Evolutionary conservation across 2,888 invertebrate genomes (phyloP), one percentile per base, ranked within the genome.

Genomic region (Acronicta leporina): DNA sequence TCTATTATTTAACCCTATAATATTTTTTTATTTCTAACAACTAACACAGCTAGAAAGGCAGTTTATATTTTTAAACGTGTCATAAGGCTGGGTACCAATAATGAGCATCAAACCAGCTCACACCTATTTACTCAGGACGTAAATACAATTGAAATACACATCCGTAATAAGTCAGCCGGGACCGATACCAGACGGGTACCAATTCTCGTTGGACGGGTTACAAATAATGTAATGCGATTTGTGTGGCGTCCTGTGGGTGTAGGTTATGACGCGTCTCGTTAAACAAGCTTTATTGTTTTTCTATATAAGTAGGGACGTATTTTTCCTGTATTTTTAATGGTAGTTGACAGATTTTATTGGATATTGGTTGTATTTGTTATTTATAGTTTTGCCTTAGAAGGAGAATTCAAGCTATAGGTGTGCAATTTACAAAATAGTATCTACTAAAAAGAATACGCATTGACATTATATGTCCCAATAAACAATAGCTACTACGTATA

Each of bases 251-350:
- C 64, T 57, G 70, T 77, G 75, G 77, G 75, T 73, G 77, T 77
- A 86, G 84, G 84, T 90, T 89, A 90, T 89, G 87, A 87, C 88
- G 79, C 80, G 87, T 80, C 91, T 92, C 90, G 92, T 92, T 92
- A 92, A 84, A 81, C 77, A 77, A 75, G 80, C 82, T 81, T 84
- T 85, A 89, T 92, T 91, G 91, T 92, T 91, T 91, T 87, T 85
- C 82, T 83, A 76, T 80, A 76, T 66, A 59, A 63, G 55, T 58
- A 45, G 48, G 59, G 44, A 51, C 50, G 55, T 59, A 63, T 60
- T 76, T 68, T 68, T 72, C 65, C 63, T 66, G 61, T 66, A 60
- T 63, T 76, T n/a, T 63, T 63, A 72, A 72, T 66, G 57, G 44
- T 25, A 45, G 49, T 49, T 53, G 63, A 64, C 50, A 43, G 56